These are phyloP conservation scores for Amniataba percoides DNA, from an alignment of 2,797 vertebrate species.

Conservation along the genomic window DNA sequence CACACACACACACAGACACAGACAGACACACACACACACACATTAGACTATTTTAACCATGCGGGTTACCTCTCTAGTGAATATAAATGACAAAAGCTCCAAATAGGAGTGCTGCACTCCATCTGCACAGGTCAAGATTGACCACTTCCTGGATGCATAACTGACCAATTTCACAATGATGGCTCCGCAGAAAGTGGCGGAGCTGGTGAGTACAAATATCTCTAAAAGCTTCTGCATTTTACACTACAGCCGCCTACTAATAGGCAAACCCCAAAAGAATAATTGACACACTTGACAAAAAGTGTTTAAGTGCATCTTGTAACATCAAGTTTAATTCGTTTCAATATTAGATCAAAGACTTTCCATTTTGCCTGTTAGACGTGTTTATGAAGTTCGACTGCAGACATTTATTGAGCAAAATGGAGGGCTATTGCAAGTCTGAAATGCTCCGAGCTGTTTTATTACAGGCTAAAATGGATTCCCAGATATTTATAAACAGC, in stretches of 20 bases:
- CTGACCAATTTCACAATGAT: constrained; percentile 13
- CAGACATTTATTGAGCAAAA: constrained; percentile 67
- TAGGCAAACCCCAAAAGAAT: constrained; percentile 7
- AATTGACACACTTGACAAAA: constrained; percentile 18
- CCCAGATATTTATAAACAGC: constrained; percentile 79
- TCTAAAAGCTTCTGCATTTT: constrained; percentile 10
- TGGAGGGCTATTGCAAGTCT: constrained; percentile 40
- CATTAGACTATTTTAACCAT: constrained; percentile 10
- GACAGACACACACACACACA: no score
- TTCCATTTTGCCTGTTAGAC: constrained; percentile 41
- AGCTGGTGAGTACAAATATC: constrained; percentile 31
- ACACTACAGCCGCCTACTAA: background rate
- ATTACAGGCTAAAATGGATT: constrained; percentile 74
- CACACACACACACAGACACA: no score
- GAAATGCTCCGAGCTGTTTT: constrained; percentile 60
- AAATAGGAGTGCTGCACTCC: background rate
- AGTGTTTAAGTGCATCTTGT: constrained; percentile 37
- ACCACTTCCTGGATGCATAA: background rate
- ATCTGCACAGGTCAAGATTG: constrained; percentile 16
- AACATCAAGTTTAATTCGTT: constrained; percentile 48
- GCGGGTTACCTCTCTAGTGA: constrained; percentile 14
- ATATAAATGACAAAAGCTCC: constrained; percentile 28
- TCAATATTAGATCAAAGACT: constrained; percentile 48
- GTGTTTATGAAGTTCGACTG: constrained; percentile 55
- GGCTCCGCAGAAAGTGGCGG: background rate